These are phyloP conservation scores for Autographa pulchrina DNA, from an alignment of 2,888 invertebrate species.

Conservation along the genomic window DNA sequence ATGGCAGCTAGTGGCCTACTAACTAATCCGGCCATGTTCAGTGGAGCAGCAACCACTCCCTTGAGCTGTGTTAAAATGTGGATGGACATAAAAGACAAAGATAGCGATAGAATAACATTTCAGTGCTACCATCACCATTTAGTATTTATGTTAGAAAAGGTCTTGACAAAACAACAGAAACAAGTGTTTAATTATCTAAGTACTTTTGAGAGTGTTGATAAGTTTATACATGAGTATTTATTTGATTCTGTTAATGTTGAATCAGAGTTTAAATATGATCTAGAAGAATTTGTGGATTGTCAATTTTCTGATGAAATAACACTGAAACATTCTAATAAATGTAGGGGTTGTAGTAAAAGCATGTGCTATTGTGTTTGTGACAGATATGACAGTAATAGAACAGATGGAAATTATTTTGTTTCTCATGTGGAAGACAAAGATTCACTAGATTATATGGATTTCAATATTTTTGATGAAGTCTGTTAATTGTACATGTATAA, in stretches of 20 bases:
- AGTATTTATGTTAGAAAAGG: conserved; percentile 97
- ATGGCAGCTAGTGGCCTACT: conserved; percentile 98
- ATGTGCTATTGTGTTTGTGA: conserved; percentile 78
- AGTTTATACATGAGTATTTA: conserved; percentile 91
- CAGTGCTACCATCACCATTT: conserved; percentile 98
- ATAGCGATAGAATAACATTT: conserved; percentile 92
- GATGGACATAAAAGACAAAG: conserved; percentile 91
- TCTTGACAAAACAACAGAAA: conserved; percentile 92
- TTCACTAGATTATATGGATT: conserved; percentile 81
- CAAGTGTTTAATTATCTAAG: conserved; percentile 94
- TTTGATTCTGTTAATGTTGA: conserved; percentile 70
- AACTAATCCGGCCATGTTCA: conserved; percentile 97
- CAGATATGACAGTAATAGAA: conserved; percentile 73
- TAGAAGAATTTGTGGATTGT: conserved; percentile 78
- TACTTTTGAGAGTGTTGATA: conserved; percentile 91
- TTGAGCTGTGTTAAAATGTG: conserved; percentile 94
- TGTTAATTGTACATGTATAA: conserved; percentile 15
- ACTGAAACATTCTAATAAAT: conserved; percentile 81
- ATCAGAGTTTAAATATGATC: conserved; percentile 54
- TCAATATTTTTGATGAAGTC: conserved; percentile 78
- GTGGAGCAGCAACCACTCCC: conserved; percentile 92
- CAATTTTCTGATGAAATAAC: conserved; percentile 80
- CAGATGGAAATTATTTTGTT: conserved; percentile 79
- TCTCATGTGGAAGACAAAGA: conserved; percentile 75
- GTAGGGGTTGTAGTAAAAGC: conserved; percentile 82